These are phyloP conservation scores for Rotaria socialis DNA, from an alignment of 2,888 invertebrate species.

Conservation along the genomic window DNA sequence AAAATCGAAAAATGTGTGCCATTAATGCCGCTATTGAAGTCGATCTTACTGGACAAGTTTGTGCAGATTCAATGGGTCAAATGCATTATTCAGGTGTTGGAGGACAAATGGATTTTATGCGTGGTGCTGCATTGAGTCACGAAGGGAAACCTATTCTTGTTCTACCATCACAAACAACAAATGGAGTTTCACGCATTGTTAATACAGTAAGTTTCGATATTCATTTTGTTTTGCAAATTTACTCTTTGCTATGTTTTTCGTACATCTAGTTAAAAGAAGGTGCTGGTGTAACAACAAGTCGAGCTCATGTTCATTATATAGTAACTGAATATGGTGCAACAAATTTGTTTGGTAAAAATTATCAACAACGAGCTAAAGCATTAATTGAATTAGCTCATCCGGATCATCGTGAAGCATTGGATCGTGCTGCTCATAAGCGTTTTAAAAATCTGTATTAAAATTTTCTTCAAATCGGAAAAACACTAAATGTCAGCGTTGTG, in stretches of 20 bases:
- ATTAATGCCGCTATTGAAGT: conserved; percentile 38
- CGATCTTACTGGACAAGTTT: conserved; percentile 40
- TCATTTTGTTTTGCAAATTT: not conserved
- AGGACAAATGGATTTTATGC: conserved; percentile 43
- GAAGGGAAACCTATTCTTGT: conserved; percentile 40
- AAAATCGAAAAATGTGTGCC: conserved; percentile 38
- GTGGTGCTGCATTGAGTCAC: conserved; percentile 38
- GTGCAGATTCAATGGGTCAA: conserved; percentile 33
- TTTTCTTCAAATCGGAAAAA: not conserved
- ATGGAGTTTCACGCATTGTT: conserved; percentile 34
- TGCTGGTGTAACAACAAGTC: conserved; percentile 28
- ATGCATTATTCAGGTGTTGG: conserved; percentile 41
- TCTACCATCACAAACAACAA: conserved; percentile 30
- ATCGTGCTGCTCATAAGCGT: conserved; percentile 1
- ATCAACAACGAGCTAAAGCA: conserved; percentile 23
- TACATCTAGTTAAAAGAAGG: conserved; percentile 7
- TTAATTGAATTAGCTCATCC: conserved; percentile 28
- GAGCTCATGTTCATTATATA: conserved; percentile 33
- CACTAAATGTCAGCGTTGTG: too few species aligned
- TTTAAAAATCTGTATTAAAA: not conserved
- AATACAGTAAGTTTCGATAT: not conserved
- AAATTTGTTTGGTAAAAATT: conserved; percentile 30
- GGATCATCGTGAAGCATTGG: conserved; percentile 19
- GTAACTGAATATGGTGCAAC: conserved; percentile 33
- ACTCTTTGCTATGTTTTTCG: too few species aligned